Percentiles rank a stretch among this genome's conserved stretches.
Evolutionary conservation across 23 tunicate genomes (phyloP).

Genomic region (Phallusia fumigata): DNA sequence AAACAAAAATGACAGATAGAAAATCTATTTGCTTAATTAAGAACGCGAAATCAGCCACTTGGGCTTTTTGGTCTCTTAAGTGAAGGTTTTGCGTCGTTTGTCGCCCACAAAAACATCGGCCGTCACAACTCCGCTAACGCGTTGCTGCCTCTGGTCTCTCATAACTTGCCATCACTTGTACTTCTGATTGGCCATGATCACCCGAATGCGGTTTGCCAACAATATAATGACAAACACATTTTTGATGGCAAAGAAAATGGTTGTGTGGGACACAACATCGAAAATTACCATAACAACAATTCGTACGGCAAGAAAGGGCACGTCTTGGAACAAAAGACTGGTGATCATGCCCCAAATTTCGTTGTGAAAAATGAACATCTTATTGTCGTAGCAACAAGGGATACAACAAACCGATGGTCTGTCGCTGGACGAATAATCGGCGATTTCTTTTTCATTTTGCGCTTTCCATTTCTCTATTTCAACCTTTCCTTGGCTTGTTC

Average conservation of each 20-base stretch:
- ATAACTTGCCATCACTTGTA: conserved; percentile 20
- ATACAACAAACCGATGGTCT: neutral
- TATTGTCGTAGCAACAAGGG: conserved; percentile 27
- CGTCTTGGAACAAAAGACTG: conserved; percentile 78
- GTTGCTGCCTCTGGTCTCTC: conserved; percentile 24
- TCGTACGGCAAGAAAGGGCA: conserved; percentile 76
- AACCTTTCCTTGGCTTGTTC: too few relatives aligned
- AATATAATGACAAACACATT: conserved; percentile 74
- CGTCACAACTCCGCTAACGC: neutral
- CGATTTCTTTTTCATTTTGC: too few relatives aligned
- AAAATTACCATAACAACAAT: conserved; percentile 69
- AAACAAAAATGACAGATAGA: too few relatives aligned
- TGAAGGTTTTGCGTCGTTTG: neutral
- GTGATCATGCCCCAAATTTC: conserved; percentile 89
- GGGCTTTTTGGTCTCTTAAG: neutral
- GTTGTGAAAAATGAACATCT: conserved; percentile 71
- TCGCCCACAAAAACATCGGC: too few relatives aligned
- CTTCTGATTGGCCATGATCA: conserved; percentile 52
- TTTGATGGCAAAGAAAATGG: conserved; percentile 77
- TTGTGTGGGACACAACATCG: conserved; percentile 82
- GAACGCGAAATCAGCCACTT: neutral
- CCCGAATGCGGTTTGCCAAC: conserved; percentile 72
- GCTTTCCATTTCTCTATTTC: too few relatives aligned
- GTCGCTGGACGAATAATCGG: neutral
- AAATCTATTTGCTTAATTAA: neutral